Conservation (phyloP, 2,113 vertebrate genomes). For the Bos javanicus region DNA sequence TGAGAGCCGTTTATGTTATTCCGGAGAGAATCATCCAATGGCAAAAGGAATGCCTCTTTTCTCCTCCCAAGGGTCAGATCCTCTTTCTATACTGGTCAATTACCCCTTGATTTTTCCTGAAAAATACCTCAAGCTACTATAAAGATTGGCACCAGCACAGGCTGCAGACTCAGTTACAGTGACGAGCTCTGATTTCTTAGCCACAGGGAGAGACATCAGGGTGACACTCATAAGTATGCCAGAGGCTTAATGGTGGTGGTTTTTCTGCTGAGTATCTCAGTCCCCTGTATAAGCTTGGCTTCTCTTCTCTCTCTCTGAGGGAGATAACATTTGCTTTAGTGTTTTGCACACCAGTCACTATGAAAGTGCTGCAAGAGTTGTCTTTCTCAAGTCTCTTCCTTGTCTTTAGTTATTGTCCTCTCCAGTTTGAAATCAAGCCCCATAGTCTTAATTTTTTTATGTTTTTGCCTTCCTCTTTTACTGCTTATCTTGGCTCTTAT, state of each 20-base stretch:
- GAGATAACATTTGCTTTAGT: slow-evolving; percentile 41
- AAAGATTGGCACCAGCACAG: slow-evolving; percentile 35
- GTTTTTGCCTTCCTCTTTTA: neutral
- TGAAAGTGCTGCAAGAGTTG: neutral
- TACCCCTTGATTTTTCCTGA: slow-evolving; percentile 63
- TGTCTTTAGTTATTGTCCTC: slow-evolving; percentile 25
- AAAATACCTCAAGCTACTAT: slow-evolving; percentile 36
- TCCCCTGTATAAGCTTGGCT: slow-evolving; percentile 19
- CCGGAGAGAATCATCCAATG: slow-evolving; percentile 38
- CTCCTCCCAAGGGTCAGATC: slow-evolving; percentile 26
- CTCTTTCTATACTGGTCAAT: slow-evolving; percentile 56
- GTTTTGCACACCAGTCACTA: neutral
- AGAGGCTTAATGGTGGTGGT: slow-evolving; percentile 24
- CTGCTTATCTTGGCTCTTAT: neutral
- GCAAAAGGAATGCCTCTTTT: slow-evolving; percentile 33
- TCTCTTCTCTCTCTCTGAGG: slow-evolving; percentile 11
- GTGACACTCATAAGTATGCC: neutral
- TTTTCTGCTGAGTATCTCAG: slow-evolving; percentile 40
- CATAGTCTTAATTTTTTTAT: neutral
- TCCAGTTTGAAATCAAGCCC: neutral
- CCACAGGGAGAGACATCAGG: neutral
- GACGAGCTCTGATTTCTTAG: slow-evolving; percentile 40
- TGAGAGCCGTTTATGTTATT: slow-evolving; percentile 57
- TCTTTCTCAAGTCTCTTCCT: neutral
- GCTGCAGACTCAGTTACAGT: slow-evolving; percentile 8